These are phyloP conservation scores for Digitonthophagus gazella DNA, from an alignment of 2,888 invertebrate species.

Conservation along the genomic window DNA sequence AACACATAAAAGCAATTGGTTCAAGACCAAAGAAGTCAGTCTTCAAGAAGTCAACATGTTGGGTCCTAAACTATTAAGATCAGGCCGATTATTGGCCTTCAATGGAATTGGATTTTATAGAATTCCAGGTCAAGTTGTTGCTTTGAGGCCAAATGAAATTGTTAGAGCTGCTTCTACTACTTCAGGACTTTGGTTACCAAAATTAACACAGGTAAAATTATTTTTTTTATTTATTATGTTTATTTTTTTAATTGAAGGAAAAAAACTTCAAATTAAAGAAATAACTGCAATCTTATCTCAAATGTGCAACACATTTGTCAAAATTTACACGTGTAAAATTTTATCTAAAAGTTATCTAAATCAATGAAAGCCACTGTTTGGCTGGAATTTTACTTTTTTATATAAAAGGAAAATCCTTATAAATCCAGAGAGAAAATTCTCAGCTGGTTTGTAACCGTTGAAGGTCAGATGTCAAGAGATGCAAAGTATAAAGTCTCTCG, in stretches of 20 bases:
- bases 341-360: no score
- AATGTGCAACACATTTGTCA: neutral
- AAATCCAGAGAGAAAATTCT: neutral
- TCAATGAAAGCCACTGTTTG: no score
- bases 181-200: slow-evolving; percentile 44
- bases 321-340: neutral
- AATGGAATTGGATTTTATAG: slow-evolving; percentile 43
- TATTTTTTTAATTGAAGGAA: no score
- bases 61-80: slow-evolving; percentile 31
- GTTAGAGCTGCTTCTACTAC: slow-evolving; percentile 42
- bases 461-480: slow-evolving; percentile 2
- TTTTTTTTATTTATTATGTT: no score
- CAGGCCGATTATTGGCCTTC: slow-evolving; percentile 37
- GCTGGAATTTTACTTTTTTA: no score
- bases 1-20: slow-evolving; percentile 10
- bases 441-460: neutral
- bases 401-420: neutral
- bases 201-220: slow-evolving; percentile 46
- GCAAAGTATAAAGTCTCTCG: slow-evolving; percentile 8
- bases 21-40: slow-evolving; percentile 11
- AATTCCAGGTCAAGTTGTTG: slow-evolving; percentile 42
- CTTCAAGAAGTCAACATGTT: slow-evolving; percentile 31
- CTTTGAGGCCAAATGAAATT: slow-evolving; percentile 36
- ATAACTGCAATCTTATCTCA: neutral
- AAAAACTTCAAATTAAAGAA: no score